Base-by-base conservation (phyloP, 2,113 vertebrate genomes). In the Eonycteris spelaea region DNA sequence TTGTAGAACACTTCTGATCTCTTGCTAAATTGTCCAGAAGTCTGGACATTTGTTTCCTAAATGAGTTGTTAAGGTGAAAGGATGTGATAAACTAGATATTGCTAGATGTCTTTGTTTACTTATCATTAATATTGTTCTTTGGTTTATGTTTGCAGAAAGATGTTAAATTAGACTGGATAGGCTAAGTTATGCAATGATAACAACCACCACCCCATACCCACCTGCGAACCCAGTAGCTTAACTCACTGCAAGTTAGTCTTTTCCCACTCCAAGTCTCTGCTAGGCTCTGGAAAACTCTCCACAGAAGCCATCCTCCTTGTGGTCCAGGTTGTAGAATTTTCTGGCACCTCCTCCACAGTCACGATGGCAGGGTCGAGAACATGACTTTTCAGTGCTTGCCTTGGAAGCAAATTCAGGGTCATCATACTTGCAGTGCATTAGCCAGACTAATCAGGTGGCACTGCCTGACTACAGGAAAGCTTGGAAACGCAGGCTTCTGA, bases 161-260 rank as follows among this genome's bases (percentile, higher is more conserved):
- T 7, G 6, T 85, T 48, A 30, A 26, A 7, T 92, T 91, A 80
- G 73, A 35, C 22, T 30, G 67, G 38, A 43, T 9, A 53, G 70
- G 22, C 63, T 26, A 63, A 43, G 59, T 45, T 38, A 28, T 59
- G 70, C 63, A 11, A 0, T 33, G 48, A 35, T 35, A 33, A 63
- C 33, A 65, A 19, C 10, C 2, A 7, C 38, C 9, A 1, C 15
- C 57, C n/a, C 40, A 0, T 0, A 14, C 18, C 26, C 16, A 35
- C 22, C 18, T 0, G 0, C 45, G 33, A 38, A 77, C 61, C 59
- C 15, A 16, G 28, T 28, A 35, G 28, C 22, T 73, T 45, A 18
- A 57, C 30, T 71, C 45, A 22, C 14, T 5, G 2, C 30, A 61
- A 11, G 33, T 51, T 61, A 48, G n/a, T 74, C 68, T 53, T n/a